phyloP scores from a whole-genome alignment of 2,888 invertebrate species.

The Gandaritis pyraliata region DNA sequence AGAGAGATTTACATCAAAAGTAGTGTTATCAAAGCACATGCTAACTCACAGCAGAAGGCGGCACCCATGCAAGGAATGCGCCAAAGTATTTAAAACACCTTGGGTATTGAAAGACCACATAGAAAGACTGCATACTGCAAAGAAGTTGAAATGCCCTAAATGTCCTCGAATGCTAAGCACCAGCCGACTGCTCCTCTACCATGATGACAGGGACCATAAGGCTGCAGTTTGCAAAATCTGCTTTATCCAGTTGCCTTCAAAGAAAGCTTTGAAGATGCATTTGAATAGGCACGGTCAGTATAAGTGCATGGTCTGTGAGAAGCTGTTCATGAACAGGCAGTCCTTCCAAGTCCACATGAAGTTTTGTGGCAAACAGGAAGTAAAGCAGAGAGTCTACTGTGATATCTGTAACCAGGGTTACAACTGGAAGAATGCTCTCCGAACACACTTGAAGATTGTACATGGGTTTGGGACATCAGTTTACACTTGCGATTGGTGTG shows the following conservation, averaged over 20 bases:
- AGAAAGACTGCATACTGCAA: constrained; percentile 64
- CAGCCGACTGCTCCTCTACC: constrained; percentile 58
- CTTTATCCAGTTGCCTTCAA: constrained; percentile 62
- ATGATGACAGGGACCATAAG: constrained; percentile 59
- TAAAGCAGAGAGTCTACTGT: constrained; percentile 58
- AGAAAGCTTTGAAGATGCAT: constrained; percentile 58
- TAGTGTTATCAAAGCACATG: constrained; percentile 55
- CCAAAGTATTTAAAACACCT: constrained; percentile 53
- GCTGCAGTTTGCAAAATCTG: constrained; percentile 65
- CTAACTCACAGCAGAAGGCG: constrained; percentile 50
- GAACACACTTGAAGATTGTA: constrained; percentile 20
- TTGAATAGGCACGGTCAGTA: constrained; percentile 62
- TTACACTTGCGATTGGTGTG: constrained; percentile 22
- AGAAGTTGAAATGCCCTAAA: constrained; percentile 67
- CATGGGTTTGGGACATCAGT: constrained; percentile 21
- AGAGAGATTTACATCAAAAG: constrained; percentile 50
- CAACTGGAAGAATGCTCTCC: constrained; percentile 32
- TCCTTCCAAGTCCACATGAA: constrained; percentile 61
- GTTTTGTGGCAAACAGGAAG: constrained; percentile 58
- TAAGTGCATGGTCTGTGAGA: constrained; percentile 61
- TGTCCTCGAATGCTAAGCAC: constrained; percentile 72
- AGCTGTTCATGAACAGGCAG: constrained; percentile 59
- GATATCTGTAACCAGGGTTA: constrained; percentile 71
- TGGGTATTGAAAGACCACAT: constrained; percentile 63
- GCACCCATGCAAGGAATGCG: constrained; percentile 60